Base-by-base conservation (phyloP, 2,888 invertebrate genomes). In the Caenorhabditis imperialis region DNA sequence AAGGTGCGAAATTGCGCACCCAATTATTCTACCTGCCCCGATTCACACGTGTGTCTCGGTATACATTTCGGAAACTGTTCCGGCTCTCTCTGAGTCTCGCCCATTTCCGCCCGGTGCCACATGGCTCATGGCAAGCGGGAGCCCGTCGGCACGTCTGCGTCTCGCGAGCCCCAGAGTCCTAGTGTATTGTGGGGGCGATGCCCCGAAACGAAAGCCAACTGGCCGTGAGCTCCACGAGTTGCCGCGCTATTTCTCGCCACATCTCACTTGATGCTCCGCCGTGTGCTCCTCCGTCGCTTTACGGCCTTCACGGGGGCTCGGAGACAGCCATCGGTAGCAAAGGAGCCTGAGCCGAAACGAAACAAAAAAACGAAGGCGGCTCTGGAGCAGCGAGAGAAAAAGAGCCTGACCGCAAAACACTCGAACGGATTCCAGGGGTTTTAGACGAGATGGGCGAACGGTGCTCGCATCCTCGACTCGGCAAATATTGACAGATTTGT, bases 151-250 rank as follows among this genome's bases (percentile, higher is more conserved):
- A n/a, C 33, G 30, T 55, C 65, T 67, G 57, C 51, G 50, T 67
- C 67, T 67, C 48, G 48, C 50, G 44, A 57, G 51, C 42, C 44
- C 50, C 44, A 35, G 35, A 58, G 44, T 51, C 54, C 60, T 60
- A 69, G 60, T 60, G 69, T 69, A 69, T 72, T 63, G 72, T 72
- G 63, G 62, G 63, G 72, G 63, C 63, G 62, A 63, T 71, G 71
- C 55, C 51, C 53, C 57, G 51, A 55, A 55, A 6, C 27, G 33
- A 45, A 62, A 71, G 61, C 47, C 70, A 71, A 71, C 70, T 71
- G 70, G 61, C 61, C 60, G 61, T 33, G 23, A 53, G 47, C 60
- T 62, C 55, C 61, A 54, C 61, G 54, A 55, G 54, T 57, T 55
- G 30, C 70, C 37, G 61, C 60, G 61, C 70, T 67, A 67, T 67